Evolutionary conservation across 2,888 invertebrate species (phyloP).

Genomic region (Heteromurus nitidus): DNA sequence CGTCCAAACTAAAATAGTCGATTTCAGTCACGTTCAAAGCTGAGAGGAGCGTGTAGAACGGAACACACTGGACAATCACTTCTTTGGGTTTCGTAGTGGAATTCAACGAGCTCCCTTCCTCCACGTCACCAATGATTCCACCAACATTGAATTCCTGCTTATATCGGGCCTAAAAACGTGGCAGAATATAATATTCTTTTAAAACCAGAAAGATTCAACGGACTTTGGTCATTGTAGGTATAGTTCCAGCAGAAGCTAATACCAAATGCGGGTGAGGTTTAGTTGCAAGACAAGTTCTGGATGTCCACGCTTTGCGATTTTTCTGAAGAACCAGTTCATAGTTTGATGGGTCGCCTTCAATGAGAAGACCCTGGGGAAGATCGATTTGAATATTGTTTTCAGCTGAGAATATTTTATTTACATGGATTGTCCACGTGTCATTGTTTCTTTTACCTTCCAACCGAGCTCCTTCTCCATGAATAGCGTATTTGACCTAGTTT

Average conservation of each 20-base stretch:
- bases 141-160: conserved; percentile 61
- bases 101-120: background rate
- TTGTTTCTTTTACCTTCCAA: conserved; percentile 73
- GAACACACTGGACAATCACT: conserved; percentile 75
- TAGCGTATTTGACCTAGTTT: conserved; percentile 76
- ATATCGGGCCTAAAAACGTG: conserved; percentile 45
- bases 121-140: conserved; percentile 32
- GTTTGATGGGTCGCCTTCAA: conserved; percentile 75
- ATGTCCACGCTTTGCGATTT: conserved; percentile 74
- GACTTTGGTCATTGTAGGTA: background rate
- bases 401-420: background rate
- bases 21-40: conserved; percentile 75
- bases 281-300: conserved; percentile 75
- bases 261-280: conserved; percentile 72
- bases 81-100: background rate
- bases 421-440: background rate
- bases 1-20: conserved; percentile 76
- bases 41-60: conserved; percentile 75
- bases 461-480: conserved; percentile 75
- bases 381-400: background rate
- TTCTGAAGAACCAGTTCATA: conserved; percentile 74
- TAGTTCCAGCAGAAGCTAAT: background rate
- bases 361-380: conserved; percentile 74
- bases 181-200: background rate
- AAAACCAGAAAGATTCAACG: background rate